Percentiles rank a stretch among this genome's conserved stretches.
phyloP scores from a whole-genome alignment of 2,888 invertebrate species.

The Alviniconcha strummeri region DNA sequence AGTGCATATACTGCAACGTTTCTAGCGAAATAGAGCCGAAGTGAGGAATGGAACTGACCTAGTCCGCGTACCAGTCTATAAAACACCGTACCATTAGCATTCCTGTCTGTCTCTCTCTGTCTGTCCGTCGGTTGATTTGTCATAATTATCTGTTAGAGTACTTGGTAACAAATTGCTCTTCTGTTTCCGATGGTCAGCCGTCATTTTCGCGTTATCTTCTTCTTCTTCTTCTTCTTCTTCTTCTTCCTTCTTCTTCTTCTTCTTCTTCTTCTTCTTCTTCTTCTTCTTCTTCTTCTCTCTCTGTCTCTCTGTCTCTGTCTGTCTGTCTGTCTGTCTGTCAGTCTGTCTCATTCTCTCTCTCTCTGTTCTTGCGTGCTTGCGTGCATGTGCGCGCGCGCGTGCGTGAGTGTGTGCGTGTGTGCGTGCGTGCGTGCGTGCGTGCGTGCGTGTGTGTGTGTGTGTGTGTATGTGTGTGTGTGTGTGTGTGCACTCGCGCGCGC shows the following conservation, averaged over 20 bases:
- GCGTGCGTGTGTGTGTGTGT: not conserved
- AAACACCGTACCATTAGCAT: no score
- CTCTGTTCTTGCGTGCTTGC: not conserved
- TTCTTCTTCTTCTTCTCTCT: not conserved
- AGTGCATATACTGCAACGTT: no score
- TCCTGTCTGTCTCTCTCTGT: no score
- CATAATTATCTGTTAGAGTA: no score
- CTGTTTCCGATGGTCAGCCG: no score
- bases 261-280: no score
- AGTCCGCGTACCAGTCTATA: no score
- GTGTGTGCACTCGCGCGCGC: not conserved
- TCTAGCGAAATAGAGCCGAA: no score
- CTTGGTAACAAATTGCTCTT: no score
- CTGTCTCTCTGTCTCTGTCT: not conserved
- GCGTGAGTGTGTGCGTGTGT: not conserved
- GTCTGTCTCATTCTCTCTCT: not conserved
- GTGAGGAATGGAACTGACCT: no score
- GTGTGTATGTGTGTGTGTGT: not conserved
- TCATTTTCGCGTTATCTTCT: no score
- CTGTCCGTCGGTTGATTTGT: no score
- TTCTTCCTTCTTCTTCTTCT: not conserved
- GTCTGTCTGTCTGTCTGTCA: not conserved
- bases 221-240: not conserved
- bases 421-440: not conserved
- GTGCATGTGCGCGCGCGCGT: not conserved